A percentile compares a stretch with the other conserved stretches of the same genome.
Evolutionary conservation across 1,140 invertebrate species (phyloP).

Genomic region (Drosophila leontia): DNA sequence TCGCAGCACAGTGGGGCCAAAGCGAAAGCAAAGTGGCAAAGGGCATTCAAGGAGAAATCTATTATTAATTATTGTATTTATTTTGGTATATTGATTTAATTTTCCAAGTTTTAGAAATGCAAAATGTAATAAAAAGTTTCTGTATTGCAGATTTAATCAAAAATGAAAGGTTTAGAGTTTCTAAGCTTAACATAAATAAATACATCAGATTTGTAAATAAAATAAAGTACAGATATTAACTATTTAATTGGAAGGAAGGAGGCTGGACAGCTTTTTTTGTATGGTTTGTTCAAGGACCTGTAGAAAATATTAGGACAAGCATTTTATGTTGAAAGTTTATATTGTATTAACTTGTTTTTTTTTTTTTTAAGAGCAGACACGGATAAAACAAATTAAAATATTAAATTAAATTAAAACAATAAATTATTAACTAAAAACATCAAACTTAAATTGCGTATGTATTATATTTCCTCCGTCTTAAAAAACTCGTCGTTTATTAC

Average conservation of each 20-base stretch:
- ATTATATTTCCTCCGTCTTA: neutral
- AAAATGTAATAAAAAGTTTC: too few species aligned
- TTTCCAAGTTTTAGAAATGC: neutral
- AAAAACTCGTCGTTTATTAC: neutral
- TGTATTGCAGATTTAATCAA: too few species aligned
- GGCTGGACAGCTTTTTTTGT: too few species aligned
- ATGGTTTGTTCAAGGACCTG: too few species aligned
- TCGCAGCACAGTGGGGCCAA: conserved; percentile 64
- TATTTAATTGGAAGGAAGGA: too few species aligned
- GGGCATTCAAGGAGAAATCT: conserved; percentile 1
- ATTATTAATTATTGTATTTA: neutral
- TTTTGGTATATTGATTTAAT: neutral
- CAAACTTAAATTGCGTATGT: neutral
- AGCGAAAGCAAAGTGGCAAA: neutral
- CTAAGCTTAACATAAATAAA: too few species aligned
- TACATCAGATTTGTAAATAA: too few species aligned
- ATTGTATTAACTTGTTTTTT: neutral
- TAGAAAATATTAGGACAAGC: too few species aligned
- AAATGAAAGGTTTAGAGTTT: too few species aligned
- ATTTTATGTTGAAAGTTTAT: neutral
- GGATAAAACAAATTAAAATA: neutral
- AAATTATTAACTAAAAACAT: neutral
- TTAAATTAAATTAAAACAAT: neutral
- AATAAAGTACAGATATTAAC: too few species aligned
- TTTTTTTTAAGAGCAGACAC: too few species aligned